Conservation (phyloP, 2,113 vertebrate genomes). For the Rissa tridactyla region DNA sequence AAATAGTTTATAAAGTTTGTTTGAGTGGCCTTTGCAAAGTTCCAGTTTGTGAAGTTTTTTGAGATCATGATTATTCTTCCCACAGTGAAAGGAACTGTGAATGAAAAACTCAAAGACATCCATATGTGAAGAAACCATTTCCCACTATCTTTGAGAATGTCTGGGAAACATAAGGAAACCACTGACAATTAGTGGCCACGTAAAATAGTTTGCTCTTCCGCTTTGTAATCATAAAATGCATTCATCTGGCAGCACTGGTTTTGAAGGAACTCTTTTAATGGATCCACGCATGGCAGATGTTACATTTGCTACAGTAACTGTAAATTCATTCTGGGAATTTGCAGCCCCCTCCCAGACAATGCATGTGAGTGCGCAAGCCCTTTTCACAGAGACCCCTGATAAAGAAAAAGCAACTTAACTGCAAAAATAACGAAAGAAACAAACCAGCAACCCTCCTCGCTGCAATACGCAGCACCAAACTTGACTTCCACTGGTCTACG, state of each 20-base stretch:
- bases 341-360: background rate
- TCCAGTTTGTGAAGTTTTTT: background rate
- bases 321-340: constrained; percentile 14
- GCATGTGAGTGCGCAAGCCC: background rate
- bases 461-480: background rate
- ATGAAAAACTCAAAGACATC: background rate
- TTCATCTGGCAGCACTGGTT: constrained; percentile 20
- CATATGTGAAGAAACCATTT: constrained; percentile 27
- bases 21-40: background rate
- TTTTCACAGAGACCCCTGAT: background rate
- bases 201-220: constrained; percentile 43
- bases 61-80: background rate
- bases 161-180: constrained; percentile 59
- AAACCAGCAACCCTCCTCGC: background rate
- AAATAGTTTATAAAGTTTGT: background rate
- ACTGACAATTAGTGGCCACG: constrained; percentile 53
- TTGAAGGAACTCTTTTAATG: constrained; percentile 2
- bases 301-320: background rate
- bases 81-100: background rate
- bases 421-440: background rate
- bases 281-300: constrained; percentile 6
- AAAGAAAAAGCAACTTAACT: background rate
- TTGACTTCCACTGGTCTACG: background rate
- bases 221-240: constrained; percentile 24
- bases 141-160: constrained; percentile 31